phyloP scores from a whole-genome alignment of 1,140 invertebrate genomes.

The Cydia amplana region DNA sequence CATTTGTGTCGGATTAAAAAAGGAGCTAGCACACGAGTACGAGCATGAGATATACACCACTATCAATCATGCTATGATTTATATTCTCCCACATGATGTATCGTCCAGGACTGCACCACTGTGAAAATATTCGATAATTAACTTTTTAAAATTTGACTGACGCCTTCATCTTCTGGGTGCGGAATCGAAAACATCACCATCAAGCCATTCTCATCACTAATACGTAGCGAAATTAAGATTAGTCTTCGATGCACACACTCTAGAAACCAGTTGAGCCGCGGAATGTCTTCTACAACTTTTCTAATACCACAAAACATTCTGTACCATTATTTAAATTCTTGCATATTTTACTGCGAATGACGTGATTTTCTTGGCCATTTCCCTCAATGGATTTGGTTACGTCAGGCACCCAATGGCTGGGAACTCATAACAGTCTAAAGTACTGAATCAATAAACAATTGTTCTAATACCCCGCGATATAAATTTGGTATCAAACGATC shows the following conservation, averaged over 20 bases:
- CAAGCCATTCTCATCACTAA: slow-evolving; percentile 37
- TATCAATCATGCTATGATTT: slow-evolving; percentile 75
- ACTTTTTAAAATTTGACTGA: slow-evolving; percentile 77
- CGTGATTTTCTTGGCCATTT: slow-evolving; percentile 33
- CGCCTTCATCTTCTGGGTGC: slow-evolving; percentile 57
- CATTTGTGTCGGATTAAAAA: slow-evolving; percentile 76
- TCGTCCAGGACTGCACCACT: slow-evolving; percentile 50
- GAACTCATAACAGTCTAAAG: slow-evolving; percentile 12
- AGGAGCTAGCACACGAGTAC: slow-evolving; percentile 67
- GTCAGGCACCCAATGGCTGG: not conserved
- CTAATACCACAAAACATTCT: slow-evolving; percentile 46
- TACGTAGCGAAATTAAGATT: slow-evolving; percentile 25
- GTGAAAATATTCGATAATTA: slow-evolving; percentile 75
- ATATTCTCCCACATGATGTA: slow-evolving; percentile 72
- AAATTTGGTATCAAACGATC: not conserved
- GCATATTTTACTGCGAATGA: slow-evolving; percentile 40
- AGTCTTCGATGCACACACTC: not conserved
- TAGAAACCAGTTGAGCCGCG: slow-evolving; percentile 38
- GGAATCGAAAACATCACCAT: slow-evolving; percentile 38
- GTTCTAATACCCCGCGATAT: not conserved
- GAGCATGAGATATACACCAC: slow-evolving; percentile 71
- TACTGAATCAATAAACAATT: not conserved
- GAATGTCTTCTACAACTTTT: slow-evolving; percentile 41
- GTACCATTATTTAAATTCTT: slow-evolving; percentile 42
- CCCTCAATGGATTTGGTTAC: not conserved